Conservation (phyloP, 2,113 vertebrate species). For the Irena cyanogastra region DNA sequence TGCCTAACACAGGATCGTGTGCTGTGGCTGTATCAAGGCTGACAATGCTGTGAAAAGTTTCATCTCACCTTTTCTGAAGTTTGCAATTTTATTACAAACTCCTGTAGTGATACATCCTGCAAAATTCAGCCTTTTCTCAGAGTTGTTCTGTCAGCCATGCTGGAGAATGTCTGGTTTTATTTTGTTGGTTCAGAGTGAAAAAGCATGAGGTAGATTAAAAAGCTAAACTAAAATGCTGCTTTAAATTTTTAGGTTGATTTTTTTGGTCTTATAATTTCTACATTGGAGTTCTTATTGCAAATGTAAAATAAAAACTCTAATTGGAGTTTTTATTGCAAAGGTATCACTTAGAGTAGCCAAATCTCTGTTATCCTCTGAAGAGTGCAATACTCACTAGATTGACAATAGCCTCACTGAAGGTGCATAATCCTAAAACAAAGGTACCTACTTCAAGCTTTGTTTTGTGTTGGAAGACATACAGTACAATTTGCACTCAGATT, state of each 20-base stretch:
- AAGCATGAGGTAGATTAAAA: conserved; percentile 1
- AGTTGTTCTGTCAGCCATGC: not conserved
- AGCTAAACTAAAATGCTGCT: not conserved
- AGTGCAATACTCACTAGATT: not conserved
- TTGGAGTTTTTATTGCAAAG: conserved; percentile 26
- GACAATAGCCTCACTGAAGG: not conserved
- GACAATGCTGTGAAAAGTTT: not conserved
- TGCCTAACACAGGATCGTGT: not conserved
- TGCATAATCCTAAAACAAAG: conserved; percentile 1
- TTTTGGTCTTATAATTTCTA: not conserved
- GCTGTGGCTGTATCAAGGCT: not conserved
- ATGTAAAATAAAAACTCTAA: no score
- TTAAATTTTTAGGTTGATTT: not conserved
- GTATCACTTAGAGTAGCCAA: not conserved
- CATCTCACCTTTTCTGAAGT: not conserved
- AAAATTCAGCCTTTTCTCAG: not conserved
- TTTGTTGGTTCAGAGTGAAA: not conserved
- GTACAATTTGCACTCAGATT: not conserved
- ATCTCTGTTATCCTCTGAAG: not conserved
- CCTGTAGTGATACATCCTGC: not conserved
- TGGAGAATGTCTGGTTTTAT: conserved; percentile 1
- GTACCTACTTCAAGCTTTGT: not conserved
- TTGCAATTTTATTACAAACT: not conserved
- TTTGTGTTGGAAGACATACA: conserved; percentile 20
- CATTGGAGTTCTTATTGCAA: conserved; percentile 23